phyloP scores from a whole-genome alignment of 2,888 invertebrate genomes.

The Phymatocera aterrima region DNA sequence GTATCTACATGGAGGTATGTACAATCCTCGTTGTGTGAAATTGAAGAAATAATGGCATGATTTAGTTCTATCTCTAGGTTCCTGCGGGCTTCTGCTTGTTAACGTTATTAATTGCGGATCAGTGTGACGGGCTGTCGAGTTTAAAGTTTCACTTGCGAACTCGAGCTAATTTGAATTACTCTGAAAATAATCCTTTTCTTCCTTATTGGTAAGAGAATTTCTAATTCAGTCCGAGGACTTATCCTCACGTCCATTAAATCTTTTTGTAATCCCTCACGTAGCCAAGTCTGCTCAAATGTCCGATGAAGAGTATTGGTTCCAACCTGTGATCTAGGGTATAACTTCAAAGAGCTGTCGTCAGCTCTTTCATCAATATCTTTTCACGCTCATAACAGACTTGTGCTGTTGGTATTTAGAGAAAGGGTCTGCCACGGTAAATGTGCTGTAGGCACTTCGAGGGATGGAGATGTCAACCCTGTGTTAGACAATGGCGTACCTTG shows the following conservation, averaged over 20 bases:
- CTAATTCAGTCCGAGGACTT: background rate
- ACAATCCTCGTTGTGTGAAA: conserved; percentile 21
- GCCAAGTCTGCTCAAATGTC: background rate
- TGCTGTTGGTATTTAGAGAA: conserved; percentile 36
- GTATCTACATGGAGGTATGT: too few relatives aligned
- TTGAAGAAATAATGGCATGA: background rate
- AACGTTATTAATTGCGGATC: conserved; percentile 30
- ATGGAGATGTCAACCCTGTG: conserved; percentile 39
- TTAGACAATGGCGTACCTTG: conserved; percentile 43
- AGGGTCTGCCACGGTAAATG: conserved; percentile 12
- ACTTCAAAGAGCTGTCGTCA: conserved; percentile 21
- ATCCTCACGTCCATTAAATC: background rate
- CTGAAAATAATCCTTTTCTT: background rate
- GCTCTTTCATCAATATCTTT: conserved; percentile 35
- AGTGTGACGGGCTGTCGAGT: conserved; percentile 18
- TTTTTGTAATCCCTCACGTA: conserved; percentile 5
- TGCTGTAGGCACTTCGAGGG: conserved; percentile 32
- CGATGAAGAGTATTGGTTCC: background rate
- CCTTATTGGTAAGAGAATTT: conserved; percentile 9
- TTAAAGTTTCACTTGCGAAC: conserved; percentile 26
- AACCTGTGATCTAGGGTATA: background rate
- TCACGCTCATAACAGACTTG: conserved; percentile 33
- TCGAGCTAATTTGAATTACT: conserved; percentile 34
- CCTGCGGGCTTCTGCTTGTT: conserved; percentile 25
- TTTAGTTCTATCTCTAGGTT: background rate